A percentile compares a stretch with the other conserved stretches of the same genome.
phyloP scores from a whole-genome alignment of 2,888 invertebrate genomes.

The Torymus tubicola region DNA sequence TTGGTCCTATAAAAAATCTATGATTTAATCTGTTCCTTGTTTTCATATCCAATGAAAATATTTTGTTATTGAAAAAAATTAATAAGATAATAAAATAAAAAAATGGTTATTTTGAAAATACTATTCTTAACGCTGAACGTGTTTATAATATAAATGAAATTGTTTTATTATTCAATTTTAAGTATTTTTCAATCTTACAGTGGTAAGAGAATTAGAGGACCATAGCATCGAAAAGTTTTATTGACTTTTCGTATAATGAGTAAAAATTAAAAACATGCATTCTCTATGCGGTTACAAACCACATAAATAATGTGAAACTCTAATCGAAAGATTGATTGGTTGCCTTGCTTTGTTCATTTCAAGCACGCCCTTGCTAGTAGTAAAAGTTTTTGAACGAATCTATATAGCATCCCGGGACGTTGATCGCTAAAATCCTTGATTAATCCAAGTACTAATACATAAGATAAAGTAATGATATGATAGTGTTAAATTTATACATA shows the following conservation, averaged over 20 bases:
- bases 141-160: no score
- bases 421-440: constrained; percentile 66
- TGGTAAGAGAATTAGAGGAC: constrained; percentile 58
- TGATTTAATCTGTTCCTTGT: constrained; percentile 15
- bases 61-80: no score
- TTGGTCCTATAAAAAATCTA: constrained; percentile 26
- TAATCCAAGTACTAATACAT: constrained; percentile 65
- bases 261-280: constrained; percentile 49
- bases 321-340: constrained; percentile 59
- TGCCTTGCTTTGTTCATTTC: constrained; percentile 60
- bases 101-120: no score
- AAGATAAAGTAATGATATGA: constrained; percentile 69
- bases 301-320: constrained; percentile 47
- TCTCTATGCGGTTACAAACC: constrained; percentile 36
- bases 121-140: no score
- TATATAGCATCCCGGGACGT: constrained; percentile 69
- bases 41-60: no score
- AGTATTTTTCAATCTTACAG: constrained; percentile 37
- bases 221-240: constrained; percentile 58
- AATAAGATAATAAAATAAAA: no score
- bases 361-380: constrained; percentile 62
- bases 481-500: constrained; percentile 73
- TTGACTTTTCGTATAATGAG: constrained; percentile 54
- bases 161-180: no score
- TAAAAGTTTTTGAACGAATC: constrained; percentile 65